Conservation (phyloP, 2,797 vertebrate genomes). For the Tenualosa ilisha region DNA sequence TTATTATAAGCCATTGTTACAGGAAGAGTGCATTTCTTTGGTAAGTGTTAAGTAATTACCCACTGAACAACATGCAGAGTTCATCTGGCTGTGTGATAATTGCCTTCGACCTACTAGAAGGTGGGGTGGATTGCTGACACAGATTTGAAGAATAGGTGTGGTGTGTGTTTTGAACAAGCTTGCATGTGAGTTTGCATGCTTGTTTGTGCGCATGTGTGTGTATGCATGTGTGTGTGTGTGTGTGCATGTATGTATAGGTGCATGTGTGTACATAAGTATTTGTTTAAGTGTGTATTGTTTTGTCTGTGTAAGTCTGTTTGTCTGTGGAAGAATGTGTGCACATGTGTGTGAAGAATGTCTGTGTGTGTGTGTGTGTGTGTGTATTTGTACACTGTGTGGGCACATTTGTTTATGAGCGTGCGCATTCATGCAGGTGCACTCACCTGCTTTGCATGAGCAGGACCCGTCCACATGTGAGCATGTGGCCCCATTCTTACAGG, state of each 20-base stretch:
- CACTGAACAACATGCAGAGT: neutral
- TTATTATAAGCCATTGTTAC: neutral
- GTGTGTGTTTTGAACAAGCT: neutral
- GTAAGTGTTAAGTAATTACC: neutral
- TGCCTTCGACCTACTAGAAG: neutral
- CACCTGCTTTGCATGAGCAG: slow-evolving; percentile 91
- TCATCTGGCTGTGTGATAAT: neutral
- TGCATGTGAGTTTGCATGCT: neutral
- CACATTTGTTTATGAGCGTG: neutral
- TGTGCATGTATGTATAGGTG: neutral
- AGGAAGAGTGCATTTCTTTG: neutral
- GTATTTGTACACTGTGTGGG: neutral
- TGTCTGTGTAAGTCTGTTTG: neutral
- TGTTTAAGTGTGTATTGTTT: too few species aligned
- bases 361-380: slow-evolving; percentile 5
- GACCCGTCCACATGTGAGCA: slow-evolving; percentile 93
- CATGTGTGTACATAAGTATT: neutral
- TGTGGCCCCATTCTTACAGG: slow-evolving; percentile 84
- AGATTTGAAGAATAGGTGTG: neutral
- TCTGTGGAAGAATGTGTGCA: neutral
- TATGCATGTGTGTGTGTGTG: neutral
- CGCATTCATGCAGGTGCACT: slow-evolving; percentile 32
- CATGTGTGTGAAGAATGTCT: neutral
- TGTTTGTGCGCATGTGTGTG: neutral
- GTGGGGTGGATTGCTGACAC: neutral